Evolutionary conservation across 2,113 vertebrate genomes (phyloP).

Genomic region (Murina feae): DNA sequence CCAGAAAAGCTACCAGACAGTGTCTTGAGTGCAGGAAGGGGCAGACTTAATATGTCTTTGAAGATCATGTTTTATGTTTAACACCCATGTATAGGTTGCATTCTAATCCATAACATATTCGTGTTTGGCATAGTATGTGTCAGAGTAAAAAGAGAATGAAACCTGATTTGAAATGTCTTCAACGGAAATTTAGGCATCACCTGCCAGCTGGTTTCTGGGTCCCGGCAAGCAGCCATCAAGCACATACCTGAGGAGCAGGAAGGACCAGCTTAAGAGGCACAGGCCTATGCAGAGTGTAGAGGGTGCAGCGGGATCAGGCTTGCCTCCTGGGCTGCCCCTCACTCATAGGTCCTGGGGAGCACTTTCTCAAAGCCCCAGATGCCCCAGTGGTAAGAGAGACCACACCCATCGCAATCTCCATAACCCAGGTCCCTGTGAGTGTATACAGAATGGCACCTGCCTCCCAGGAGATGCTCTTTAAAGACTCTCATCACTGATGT

Average conservation of each 20-base stretch:
- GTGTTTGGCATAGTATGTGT: neutral
- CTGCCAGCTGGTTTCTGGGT: neutral
- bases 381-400: rapidly evolving
- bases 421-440: neutral
- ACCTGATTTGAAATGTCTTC: neutral
- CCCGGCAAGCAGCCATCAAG: neutral
- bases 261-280: neutral
- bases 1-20: neutral
- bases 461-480: neutral
- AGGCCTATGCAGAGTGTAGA: neutral
- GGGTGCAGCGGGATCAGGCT: rapidly evolving
- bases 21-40: neutral
- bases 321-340: neutral
- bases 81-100: neutral
- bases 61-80: neutral
- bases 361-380: neutral
- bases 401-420: no score
- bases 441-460: rapidly evolving
- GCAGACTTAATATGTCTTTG: neutral
- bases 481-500: no score
- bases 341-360: neutral
- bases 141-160: neutral
- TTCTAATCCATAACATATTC: neutral
- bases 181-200: neutral
- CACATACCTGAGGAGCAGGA: neutral